Evolutionary conservation across 1,140 invertebrate species (phyloP).

Genomic region (Drosophila rhopaloa): DNA sequence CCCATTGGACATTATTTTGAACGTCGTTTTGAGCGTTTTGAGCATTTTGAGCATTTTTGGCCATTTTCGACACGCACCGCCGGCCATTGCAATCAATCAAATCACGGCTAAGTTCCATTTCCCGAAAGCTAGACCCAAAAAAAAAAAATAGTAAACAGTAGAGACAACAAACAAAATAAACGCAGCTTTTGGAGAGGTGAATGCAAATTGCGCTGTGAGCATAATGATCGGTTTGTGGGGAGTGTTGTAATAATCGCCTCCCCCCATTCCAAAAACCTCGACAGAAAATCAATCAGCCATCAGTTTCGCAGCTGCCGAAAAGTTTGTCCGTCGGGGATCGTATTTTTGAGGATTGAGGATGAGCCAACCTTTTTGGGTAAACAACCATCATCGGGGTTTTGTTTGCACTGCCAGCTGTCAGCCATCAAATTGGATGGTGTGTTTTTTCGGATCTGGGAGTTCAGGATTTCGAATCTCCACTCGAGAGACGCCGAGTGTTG

Average conservation of each 20-base stretch:
- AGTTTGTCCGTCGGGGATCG: constrained; percentile 13
- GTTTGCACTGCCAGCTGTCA: constrained; percentile 28
- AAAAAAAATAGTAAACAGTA: constrained; percentile 15
- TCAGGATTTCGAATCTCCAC: constrained; percentile 1
- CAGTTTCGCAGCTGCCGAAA: constrained; percentile 55
- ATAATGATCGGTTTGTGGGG: constrained; percentile 68
- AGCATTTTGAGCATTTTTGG: constrained; percentile 52
- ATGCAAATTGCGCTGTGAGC: constrained; percentile 74
- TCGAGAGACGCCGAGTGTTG: constrained; percentile 12
- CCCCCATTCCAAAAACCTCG: constrained; percentile 2
- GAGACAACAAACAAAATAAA: constrained; percentile 31
- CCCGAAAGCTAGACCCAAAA: constrained; percentile 34
- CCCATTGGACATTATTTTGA: constrained; percentile 46
- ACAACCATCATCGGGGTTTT: constrained; percentile 31
- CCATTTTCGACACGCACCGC: constrained; percentile 70
- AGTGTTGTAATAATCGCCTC: constrained; percentile 60
- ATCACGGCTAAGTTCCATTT: constrained; percentile 60
- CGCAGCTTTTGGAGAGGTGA: constrained; percentile 25
- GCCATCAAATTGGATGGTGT: constrained; percentile 13
- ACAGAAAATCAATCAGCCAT: constrained; percentile 64
- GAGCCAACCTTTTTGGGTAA: constrained; percentile 51
- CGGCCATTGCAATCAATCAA: constrained; percentile 68
- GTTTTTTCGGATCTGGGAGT: constrained; percentile 1
- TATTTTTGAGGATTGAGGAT: constrained; percentile 31
- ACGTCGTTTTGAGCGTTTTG: constrained; percentile 32